phyloP scores from a whole-genome alignment of 1,140 invertebrate species.

The Pemphigus obesinymphae region DNA sequence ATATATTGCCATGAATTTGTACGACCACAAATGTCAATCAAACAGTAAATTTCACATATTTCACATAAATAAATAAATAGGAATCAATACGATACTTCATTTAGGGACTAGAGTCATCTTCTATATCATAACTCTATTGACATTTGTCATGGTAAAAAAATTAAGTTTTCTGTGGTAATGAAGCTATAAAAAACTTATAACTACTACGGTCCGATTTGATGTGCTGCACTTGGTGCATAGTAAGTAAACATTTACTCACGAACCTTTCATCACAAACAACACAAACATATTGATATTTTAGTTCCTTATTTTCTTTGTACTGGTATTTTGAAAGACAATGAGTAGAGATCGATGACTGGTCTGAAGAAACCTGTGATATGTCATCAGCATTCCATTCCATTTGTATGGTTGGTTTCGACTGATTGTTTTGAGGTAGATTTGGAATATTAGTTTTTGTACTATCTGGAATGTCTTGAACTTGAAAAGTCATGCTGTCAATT shows the following conservation, averaged over 20 bases:
- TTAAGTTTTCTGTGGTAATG: background rate
- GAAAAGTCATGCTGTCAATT: background rate
- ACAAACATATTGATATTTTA: background rate
- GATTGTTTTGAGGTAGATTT: background rate
- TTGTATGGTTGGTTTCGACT: background rate
- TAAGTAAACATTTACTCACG: constrained; percentile 5
- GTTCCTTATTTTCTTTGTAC: background rate
- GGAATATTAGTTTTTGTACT: constrained; percentile 17
- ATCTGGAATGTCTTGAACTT: constrained; percentile 11
- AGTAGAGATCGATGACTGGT: background rate
- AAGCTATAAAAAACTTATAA: constrained; percentile 23
- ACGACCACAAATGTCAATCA: background rate
- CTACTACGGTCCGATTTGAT: constrained; percentile 17
- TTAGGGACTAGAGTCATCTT: background rate
- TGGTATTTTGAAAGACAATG: background rate
- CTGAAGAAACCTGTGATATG: background rate
- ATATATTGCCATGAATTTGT: background rate
- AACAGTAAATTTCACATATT: background rate
- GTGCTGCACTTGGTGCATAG: constrained; percentile 26
- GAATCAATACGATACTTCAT: background rate
- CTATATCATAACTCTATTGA: background rate
- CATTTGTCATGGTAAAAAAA: background rate
- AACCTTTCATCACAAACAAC: constrained; percentile 30
- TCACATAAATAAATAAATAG: background rate
- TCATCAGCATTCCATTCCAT: background rate